These are phyloP conservation scores for Crossocerus cetratus DNA, from an alignment of 2,888 invertebrate genomes.

Conservation along the genomic window DNA sequence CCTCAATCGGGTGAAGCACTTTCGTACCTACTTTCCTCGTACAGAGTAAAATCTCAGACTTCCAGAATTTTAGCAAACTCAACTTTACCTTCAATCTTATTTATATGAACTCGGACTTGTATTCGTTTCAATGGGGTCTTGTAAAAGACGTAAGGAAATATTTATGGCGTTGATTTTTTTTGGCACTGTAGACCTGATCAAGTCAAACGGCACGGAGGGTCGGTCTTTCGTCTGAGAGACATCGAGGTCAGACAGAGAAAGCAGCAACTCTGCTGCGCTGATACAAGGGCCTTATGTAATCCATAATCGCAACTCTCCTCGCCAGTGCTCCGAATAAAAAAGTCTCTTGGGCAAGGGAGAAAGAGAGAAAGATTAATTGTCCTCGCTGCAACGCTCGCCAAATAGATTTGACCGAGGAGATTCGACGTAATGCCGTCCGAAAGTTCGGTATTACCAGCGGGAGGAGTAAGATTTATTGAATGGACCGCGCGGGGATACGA, in stretches of 20 bases:
- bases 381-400: not conserved
- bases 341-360: too few relatives aligned
- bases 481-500: not conserved
- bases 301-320: constrained; percentile 62
- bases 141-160: too few relatives aligned
- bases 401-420: not conserved
- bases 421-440: not conserved
- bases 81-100: too few relatives aligned
- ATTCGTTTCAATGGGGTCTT: too few relatives aligned
- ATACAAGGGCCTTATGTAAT: constrained; percentile 70
- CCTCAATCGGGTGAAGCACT: too few relatives aligned
- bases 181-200: not conserved
- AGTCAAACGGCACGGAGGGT: constrained; percentile 44
- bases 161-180: not conserved
- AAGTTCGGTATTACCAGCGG: not conserved
- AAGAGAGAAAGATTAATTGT: constrained; percentile 37
- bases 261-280: constrained; percentile 63
- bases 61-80: too few relatives aligned
- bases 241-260: constrained; percentile 75
- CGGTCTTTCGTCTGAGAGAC: constrained; percentile 63
- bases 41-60: too few relatives aligned
- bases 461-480: not conserved
- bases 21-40: too few relatives aligned
- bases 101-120: too few relatives aligned
- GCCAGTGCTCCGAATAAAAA: too few relatives aligned